Evolutionary conservation across 2,888 invertebrate species (phyloP), one percentile per base, ranked within the genome.

Genomic region (Tipula lateralis): DNA sequence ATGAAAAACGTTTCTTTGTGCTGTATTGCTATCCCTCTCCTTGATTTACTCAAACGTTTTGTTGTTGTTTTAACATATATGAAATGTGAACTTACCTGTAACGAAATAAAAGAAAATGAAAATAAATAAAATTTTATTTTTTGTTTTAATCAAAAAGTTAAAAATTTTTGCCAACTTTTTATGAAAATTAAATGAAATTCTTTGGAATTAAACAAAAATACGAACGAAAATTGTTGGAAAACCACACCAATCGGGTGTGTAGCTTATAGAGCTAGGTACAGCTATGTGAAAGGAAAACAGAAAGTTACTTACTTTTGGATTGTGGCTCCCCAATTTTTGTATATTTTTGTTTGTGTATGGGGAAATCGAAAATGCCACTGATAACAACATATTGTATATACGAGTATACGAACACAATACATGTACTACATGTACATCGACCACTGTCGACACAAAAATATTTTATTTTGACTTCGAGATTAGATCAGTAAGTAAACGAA

Each of bases 71-170:
- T n/a, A n/a, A n/a, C 9, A 66, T 24, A 7, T n/a, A 66, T 24
- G 66, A 66, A 24, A 66, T 66, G 66, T 66, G 24, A 66, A 66
- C 66, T 66, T 66, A 66, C 66, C 66, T 66, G 66, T 66, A 66
- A 66, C 9, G 66, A 66, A 66, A 66, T 24, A 66, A 66, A 66
- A 66, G 9, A 9, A 24, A 24, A 66, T 24, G 24, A 19, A 66
- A 66, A 66, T 66, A 9, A 66, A 24, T 4, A 16, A 13, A 12
- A 12, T 36, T 36, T 44, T 44, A 2, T 50, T 19, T 50, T 7
- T 50, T 19, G 19, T 66, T 66, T 66, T 66, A 12, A 66, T 66
- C 24, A 66, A 66, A 24, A 66, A 24, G 66, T 66, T 66, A 12
- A 9, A n/a, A 50, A 50, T 66, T 66, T 44, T 66, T 24, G 6